These are phyloP conservation scores for Craseonycteris thonglongyai DNA, from an alignment of 2,113 vertebrate species.

Conservation along the genomic window DNA sequence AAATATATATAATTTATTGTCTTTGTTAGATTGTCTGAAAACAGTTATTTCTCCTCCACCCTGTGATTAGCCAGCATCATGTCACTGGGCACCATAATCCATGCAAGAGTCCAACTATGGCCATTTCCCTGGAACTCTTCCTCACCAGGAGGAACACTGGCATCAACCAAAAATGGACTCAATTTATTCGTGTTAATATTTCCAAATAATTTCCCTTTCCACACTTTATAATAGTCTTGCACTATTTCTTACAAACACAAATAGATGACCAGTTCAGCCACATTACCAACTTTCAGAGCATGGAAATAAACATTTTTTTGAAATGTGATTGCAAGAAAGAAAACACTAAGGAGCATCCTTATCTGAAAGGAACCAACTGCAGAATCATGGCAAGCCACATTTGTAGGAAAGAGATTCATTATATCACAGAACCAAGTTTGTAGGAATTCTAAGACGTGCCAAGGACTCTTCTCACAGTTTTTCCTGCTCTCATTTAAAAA, in stretches of 20 bases:
- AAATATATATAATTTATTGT: conserved; percentile 20
- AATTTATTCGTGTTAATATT: neutral
- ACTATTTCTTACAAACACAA: conserved; percentile 35
- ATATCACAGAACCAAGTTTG: neutral
- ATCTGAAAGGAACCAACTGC: conserved; percentile 64
- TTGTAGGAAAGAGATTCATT: neutral
- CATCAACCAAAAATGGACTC: conserved; percentile 7
- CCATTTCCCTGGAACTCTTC: neutral
- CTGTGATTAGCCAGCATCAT: neutral
- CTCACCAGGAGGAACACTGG: neutral
- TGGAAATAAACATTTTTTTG: conserved; percentile 48
- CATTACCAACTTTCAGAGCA: conserved; percentile 29
- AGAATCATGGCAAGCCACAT: conserved; percentile 13
- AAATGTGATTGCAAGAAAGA: conserved; percentile 44
- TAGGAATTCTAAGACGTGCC: neutral
- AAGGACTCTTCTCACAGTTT: neutral
- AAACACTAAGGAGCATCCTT: conserved; percentile 24
- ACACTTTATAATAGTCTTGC: conserved; percentile 21
- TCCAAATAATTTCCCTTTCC: conserved; percentile 47
- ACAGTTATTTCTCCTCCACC: neutral
- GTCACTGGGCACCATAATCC: neutral
- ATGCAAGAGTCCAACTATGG: neutral
- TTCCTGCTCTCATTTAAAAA: neutral
- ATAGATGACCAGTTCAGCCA: conserved; percentile 23
- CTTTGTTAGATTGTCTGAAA: neutral